Base-by-base conservation (phyloP, 1,140 invertebrate genomes). In the Danaus melanippus region DNA sequence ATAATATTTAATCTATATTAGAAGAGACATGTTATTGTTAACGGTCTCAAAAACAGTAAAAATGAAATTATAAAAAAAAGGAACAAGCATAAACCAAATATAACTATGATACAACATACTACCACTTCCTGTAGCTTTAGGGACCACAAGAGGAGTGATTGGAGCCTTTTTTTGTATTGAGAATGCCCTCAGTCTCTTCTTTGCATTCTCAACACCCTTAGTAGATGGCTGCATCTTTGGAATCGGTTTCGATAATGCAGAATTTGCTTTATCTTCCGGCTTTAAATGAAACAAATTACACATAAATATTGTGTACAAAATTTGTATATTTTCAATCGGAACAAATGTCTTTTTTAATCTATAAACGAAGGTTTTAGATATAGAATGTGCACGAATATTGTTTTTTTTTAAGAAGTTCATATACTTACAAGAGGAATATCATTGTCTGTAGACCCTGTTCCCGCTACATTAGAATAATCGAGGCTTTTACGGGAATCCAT, bases 121-220 rank as follows among this genome's bases (percentile, higher is more conserved):
- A 50, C 73, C 68, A 49, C 62, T 67, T 11, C 61, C 56, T 17
- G 67, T 56, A 10, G 71, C 55, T 51, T 79, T 83, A 10, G 72
- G 64, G 5, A 82, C 56, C 10, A 66, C 21, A 10, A 74, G 57
- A 7, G 79, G 66, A 32, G 71, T 52, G 0, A 81, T 53, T 3
- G 77, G 67, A 10, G 69, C 64, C 59, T 84, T 88, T 59, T 87
- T 88, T 56, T 86, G 86, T 46, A 88, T 86, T 1, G 77, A 86
- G 58, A 88, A 88, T 10, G 86, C 86, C 58, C 82, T 62, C 7
- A 87, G 68, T 42, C 82, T 71, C 47, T 81, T 84, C 63, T 86
- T 86, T 0, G 82, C 84, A 71, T 79, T 74, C 56, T 86, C 77
- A 0, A 81, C 74, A 42, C 83, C 80, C 64, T 84, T 79, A 8